phyloP scores from a whole-genome alignment of 2,113 vertebrate species.

The Sylvilagus bachmani region DNA sequence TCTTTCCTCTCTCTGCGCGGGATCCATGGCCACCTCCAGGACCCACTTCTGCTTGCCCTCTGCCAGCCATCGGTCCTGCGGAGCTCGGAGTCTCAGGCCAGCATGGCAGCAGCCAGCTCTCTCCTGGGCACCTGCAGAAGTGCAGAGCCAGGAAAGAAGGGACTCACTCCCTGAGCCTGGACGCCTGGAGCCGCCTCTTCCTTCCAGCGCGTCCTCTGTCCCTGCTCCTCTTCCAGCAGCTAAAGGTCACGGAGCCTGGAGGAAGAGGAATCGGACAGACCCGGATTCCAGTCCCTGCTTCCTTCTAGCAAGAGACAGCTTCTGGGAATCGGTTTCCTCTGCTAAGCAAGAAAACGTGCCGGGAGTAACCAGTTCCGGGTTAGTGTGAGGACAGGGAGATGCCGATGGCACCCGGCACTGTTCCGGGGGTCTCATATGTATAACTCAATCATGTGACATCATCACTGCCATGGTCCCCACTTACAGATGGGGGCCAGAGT shows the following conservation, averaged over 20 bases:
- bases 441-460: background rate
- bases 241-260: background rate
- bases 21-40: background rate
- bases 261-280: background rate
- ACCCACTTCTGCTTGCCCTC: background rate
- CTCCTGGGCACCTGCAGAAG: background rate
- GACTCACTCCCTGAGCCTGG: background rate
- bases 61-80: background rate
- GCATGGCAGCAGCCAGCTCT: background rate
- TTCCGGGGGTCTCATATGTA: fast-evolving
- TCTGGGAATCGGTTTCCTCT: background rate
- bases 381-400: background rate
- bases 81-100: background rate
- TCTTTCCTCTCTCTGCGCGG: background rate
- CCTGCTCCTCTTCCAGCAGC: background rate
- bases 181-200: background rate
- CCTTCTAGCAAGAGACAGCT: background rate
- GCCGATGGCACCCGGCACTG: background rate
- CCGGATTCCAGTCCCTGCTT: background rate
- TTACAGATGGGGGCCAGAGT: background rate
- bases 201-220: background rate
- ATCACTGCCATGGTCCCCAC: too few species aligned
- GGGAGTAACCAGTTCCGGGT: too few species aligned
- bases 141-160: background rate
- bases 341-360: background rate